Evolutionary conservation across 2,888 invertebrate species (phyloP).

Genomic region (Thereva unica): DNA sequence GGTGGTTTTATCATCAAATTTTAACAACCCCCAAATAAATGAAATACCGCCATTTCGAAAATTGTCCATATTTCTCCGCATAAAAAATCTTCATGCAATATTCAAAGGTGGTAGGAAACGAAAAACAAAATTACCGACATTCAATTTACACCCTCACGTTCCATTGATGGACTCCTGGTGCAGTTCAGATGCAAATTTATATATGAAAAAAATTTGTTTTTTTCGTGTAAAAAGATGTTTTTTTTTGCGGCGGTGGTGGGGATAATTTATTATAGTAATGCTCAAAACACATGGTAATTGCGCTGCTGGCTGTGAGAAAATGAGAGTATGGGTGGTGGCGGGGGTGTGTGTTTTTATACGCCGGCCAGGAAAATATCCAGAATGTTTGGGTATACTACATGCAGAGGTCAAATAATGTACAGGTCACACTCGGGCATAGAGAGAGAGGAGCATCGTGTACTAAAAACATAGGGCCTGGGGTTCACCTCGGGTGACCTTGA

Average conservation of each 20-base stretch:
- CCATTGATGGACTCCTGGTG: constrained; percentile 7
- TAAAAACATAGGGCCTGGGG: no score
- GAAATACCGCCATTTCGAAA: no score
- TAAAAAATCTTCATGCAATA: no score
- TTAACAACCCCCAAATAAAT: no score
- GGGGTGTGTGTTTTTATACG: not conserved
- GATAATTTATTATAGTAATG: constrained; percentile 31
- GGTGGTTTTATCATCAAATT: no score
- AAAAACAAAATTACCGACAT: not conserved
- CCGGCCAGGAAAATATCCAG: not conserved
- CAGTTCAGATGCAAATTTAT: constrained; percentile 26
- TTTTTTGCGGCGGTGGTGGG: not conserved
- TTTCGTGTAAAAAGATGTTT: constrained; percentile 18
- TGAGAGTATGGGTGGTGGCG: constrained; percentile 12
- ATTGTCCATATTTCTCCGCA: no score
- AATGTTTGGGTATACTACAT: no score
- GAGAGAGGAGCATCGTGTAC: not conserved
- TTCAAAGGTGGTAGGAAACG: no score
- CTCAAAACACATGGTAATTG: constrained; percentile 15
- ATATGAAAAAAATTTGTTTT: not conserved
- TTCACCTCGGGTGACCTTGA: constrained; percentile 19
- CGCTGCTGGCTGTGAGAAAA: constrained; percentile 1
- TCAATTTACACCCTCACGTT: not conserved
- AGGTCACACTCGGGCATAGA: not conserved
- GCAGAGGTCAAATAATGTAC: not conserved